These are phyloP conservation scores for Trissolcus japonicus DNA, from an alignment of 2,888 invertebrate genomes.

Conservation along the genomic window DNA sequence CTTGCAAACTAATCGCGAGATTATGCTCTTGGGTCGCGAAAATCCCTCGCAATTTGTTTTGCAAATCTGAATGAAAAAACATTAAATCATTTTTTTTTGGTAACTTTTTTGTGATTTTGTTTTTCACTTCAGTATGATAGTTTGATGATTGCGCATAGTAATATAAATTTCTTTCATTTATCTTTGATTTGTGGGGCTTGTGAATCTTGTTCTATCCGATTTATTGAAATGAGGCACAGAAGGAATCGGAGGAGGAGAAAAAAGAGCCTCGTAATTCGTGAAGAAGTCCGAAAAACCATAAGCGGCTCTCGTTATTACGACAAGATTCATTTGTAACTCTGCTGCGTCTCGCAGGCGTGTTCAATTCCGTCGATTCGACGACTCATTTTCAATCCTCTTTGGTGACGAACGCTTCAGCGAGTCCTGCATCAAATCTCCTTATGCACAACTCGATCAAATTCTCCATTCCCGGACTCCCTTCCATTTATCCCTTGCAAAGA, in stretches of 20 bases:
- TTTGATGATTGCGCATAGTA: no score
- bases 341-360: conserved; percentile 40
- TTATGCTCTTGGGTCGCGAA: conserved; percentile 30
- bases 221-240: neutral
- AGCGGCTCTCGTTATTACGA: conserved; percentile 71
- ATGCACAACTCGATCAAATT: conserved; percentile 72
- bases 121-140: no score
- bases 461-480: conserved; percentile 59
- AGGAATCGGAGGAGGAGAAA: neutral
- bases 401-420: conserved; percentile 69
- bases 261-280: neutral
- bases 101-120: no score
- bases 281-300: conserved; percentile 65
- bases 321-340: conserved; percentile 74
- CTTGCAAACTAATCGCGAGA: conserved; percentile 52
- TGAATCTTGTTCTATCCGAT: no score
- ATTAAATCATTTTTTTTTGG: no score
- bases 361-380: conserved; percentile 60
- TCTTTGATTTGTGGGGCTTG: no score
- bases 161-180: no score
- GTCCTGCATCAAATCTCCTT: conserved; percentile 70
- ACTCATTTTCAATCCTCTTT: conserved; percentile 70
- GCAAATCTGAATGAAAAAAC: neutral
- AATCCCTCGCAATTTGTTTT: conserved; percentile 46
- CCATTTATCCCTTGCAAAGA: conserved; percentile 25